Evolutionary conservation across 92 coral and sea anemone genomes (phyloP).

Genomic region (Pocillopora grandis): DNA sequence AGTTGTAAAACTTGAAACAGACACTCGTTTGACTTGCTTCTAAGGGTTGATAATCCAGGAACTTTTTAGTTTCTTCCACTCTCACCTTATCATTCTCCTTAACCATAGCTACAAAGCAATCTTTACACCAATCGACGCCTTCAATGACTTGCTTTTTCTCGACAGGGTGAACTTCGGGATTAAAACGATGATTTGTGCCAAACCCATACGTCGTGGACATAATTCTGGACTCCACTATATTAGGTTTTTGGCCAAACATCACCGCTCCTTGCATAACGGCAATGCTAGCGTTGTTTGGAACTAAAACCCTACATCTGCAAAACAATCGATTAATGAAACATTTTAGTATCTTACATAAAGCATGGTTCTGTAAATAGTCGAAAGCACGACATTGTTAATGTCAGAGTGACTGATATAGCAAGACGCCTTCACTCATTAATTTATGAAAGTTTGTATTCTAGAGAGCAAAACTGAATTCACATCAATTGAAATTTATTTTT

Average conservation of each 20-base stretch:
- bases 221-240: slow-evolving; percentile 49
- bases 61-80: not conserved
- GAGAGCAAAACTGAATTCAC: too few species aligned
- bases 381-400: too few species aligned
- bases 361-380: too few species aligned
- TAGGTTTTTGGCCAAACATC: slow-evolving; percentile 55
- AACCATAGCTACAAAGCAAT: slow-evolving; percentile 53
- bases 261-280: slow-evolving; percentile 54
- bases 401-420: too few species aligned
- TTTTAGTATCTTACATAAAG: too few species aligned
- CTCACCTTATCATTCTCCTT: slow-evolving; percentile 56
- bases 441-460: too few species aligned
- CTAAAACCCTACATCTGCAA: slow-evolving; percentile 26
- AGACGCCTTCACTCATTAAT: too few species aligned
- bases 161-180: slow-evolving; percentile 48
- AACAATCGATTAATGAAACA: not conserved
- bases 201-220: slow-evolving; percentile 61
- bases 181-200: slow-evolving; percentile 33
- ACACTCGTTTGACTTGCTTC: slow-evolving; percentile 49
- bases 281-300: slow-evolving; percentile 54
- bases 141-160: slow-evolving; percentile 47
- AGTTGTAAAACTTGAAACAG: slow-evolving; percentile 47
- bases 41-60: slow-evolving; percentile 10
- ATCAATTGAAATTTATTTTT: too few species aligned
- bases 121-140: slow-evolving; percentile 56